Evolutionary conservation across 2,888 invertebrate genomes (phyloP).

Genomic region (Aproaerema taeniolella): DNA sequence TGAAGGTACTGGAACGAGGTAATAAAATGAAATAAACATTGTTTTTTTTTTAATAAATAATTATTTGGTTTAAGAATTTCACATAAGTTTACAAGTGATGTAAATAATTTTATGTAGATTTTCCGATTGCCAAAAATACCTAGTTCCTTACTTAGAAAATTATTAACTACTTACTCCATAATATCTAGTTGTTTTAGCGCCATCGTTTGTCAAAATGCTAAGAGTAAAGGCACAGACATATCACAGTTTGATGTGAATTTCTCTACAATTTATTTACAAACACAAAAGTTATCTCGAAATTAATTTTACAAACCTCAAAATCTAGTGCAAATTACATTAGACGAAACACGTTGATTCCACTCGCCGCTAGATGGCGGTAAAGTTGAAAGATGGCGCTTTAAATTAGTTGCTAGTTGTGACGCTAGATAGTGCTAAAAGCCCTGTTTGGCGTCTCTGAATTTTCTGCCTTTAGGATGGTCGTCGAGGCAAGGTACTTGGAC

Average conservation of each 20-base stretch:
- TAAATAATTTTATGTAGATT: too few relatives aligned
- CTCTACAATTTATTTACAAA: constrained; percentile 30
- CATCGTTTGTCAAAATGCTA: constrained; percentile 39
- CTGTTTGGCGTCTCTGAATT: constrained; percentile 69
- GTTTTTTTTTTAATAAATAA: too few relatives aligned
- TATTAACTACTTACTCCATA: constrained; percentile 21
- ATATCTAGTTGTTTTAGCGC: constrained; percentile 49
- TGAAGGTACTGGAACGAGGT: too few relatives aligned
- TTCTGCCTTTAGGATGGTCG: constrained; percentile 61
- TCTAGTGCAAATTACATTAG: too few relatives aligned
- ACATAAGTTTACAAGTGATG: too few relatives aligned
- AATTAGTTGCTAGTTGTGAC: constrained; percentile 34
- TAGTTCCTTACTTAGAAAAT: constrained; percentile 36
- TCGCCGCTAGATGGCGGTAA: too few relatives aligned
- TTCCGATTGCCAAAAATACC: constrained; percentile 35
- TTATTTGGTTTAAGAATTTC: constrained; percentile 46
- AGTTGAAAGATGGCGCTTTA: constrained; percentile 55
- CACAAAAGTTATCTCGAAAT: background rate
- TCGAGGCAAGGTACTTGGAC: constrained; percentile 86
- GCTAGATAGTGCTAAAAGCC: constrained; percentile 63
- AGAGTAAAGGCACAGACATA: constrained; percentile 70
- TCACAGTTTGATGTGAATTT: constrained; percentile 68
- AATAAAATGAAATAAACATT: too few relatives aligned
- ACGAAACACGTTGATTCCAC: too few relatives aligned
- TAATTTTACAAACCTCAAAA: too few relatives aligned